Percentiles rank a stretch among this genome's conserved stretches.
Evolutionary conservation across 2,888 invertebrate species (phyloP).

Genomic region (Tolmerus cingulatus): DNA sequence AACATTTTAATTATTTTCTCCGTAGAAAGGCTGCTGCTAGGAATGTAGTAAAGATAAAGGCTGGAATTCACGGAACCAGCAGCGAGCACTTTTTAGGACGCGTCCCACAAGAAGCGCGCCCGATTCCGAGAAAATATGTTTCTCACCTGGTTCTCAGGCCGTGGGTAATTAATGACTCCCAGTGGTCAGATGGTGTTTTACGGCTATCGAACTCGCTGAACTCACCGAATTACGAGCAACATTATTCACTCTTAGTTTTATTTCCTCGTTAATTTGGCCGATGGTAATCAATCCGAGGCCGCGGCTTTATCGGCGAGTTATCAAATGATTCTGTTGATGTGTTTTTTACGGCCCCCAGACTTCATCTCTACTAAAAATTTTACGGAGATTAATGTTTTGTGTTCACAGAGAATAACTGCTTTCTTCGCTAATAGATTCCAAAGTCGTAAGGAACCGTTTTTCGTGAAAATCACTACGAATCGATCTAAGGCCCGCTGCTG

Average conservation of each 20-base stretch:
- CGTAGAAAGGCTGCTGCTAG: not conserved
- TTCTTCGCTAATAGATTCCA: not conserved
- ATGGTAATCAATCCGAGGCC: conserved; percentile 30
- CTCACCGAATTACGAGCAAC: conserved; percentile 36
- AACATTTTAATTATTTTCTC: not conserved
- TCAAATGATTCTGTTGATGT: conserved; percentile 37
- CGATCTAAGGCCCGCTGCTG: not conserved
- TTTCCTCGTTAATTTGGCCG: conserved; percentile 37
- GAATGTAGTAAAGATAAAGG: not conserved
- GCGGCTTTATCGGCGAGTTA: conserved; percentile 32
- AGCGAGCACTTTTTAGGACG: not conserved
- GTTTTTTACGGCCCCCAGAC: not conserved
- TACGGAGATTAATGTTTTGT: conserved; percentile 27
- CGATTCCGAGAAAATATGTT: conserved; percentile 27
- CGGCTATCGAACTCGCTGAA: conserved; percentile 35
- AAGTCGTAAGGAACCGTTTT: not conserved
- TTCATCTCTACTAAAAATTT: conserved; percentile 8
- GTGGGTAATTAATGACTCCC: conserved; percentile 24
- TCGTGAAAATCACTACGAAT: not conserved
- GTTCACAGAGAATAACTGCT: not conserved
- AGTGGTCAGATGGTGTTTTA: conserved; percentile 24
- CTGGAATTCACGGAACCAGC: not conserved
- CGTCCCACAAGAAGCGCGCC: not conserved
- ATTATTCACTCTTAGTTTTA: conserved; percentile 34
- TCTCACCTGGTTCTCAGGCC: conserved; percentile 36